phyloP scores from a whole-genome alignment of 2,888 invertebrate species.

The Julus scanicus region DNA sequence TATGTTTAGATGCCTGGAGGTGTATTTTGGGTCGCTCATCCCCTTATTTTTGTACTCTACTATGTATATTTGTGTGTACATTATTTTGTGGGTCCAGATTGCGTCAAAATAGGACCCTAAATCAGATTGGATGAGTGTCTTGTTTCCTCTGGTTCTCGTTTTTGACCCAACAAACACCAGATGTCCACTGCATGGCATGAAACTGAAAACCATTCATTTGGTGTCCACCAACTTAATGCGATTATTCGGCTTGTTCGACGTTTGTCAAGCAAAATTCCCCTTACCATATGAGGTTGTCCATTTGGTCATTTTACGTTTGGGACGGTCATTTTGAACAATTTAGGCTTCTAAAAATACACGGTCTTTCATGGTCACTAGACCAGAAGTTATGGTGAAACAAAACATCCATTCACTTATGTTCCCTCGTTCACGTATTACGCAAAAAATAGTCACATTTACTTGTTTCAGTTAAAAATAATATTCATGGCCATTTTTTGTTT shows the following conservation, averaged over 20 bases:
- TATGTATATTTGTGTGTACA: background rate
- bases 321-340: background rate
- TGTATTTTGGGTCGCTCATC: background rate
- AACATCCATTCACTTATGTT: background rate
- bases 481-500: too few relatives aligned
- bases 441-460: too few relatives aligned
- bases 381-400: background rate
- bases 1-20: background rate
- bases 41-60: too few relatives aligned
- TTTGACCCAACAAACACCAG: slow-evolving; percentile 18
- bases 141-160: background rate
- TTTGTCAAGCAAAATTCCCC: background rate
- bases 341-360: background rate
- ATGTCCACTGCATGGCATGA: slow-evolving; percentile 12
- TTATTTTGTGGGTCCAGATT: slow-evolving; percentile 9
- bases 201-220: slow-evolving; percentile 2
- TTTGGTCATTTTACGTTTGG: background rate
- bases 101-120: slow-evolving; percentile 13
- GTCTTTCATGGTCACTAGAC: slow-evolving; percentile 5
- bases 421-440: too few relatives aligned
- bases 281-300: background rate
- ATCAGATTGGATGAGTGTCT: background rate
- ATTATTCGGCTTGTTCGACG: background rate
- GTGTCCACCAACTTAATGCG: background rate
- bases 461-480: too few relatives aligned